A percentile compares a stretch with the other conserved stretches of the same genome.
phyloP scores from a whole-genome alignment of 2,797 vertebrate genomes.

The Knipowitschia caucasica region DNA sequence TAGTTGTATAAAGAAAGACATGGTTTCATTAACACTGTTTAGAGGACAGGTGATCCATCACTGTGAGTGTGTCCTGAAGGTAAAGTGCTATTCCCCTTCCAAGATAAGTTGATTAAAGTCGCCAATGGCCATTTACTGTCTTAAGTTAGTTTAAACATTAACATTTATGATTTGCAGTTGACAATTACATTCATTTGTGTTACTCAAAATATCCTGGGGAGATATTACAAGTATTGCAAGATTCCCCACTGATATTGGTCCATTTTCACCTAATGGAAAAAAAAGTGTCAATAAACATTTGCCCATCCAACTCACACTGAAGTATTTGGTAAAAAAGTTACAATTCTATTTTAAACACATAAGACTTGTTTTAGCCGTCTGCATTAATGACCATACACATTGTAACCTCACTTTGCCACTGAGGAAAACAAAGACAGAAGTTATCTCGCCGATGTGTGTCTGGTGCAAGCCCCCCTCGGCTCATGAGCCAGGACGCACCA shows the following conservation, averaged over 20 bases:
- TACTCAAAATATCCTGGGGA: background rate
- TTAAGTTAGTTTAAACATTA: slow-evolving; percentile 3
- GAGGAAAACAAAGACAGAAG: slow-evolving; percentile 32
- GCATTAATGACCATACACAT: background rate
- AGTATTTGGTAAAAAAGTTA: too few species aligned
- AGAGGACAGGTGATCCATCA: slow-evolving; percentile 2
- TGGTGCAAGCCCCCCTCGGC: slow-evolving; percentile 55
- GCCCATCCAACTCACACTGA: too few species aligned
- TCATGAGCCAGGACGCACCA: slow-evolving; percentile 46
- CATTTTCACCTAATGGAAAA: too few species aligned
- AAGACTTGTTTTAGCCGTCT: background rate
- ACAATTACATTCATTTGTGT: background rate
- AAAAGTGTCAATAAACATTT: too few species aligned
- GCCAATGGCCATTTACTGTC: slow-evolving; percentile 1
- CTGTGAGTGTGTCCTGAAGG: slow-evolving; percentile 4
- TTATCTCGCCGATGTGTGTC: slow-evolving; percentile 39
- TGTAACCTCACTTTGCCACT: slow-evolving; percentile 6
- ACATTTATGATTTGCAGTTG: slow-evolving; percentile 5
- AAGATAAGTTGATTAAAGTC: slow-evolving; percentile 6
- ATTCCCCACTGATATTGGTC: too few species aligned
- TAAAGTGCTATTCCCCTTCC: slow-evolving; percentile 12
- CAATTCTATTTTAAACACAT: background rate
- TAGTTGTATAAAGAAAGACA: slow-evolving; percentile 11
- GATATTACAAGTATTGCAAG: too few species aligned
- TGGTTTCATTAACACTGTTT: slow-evolving; percentile 10